A percentile compares a stretch with the other conserved stretches of the same genome.
phyloP scores from a whole-genome alignment of 2,888 invertebrate genomes.

The Leptothorax acervorum region DNA sequence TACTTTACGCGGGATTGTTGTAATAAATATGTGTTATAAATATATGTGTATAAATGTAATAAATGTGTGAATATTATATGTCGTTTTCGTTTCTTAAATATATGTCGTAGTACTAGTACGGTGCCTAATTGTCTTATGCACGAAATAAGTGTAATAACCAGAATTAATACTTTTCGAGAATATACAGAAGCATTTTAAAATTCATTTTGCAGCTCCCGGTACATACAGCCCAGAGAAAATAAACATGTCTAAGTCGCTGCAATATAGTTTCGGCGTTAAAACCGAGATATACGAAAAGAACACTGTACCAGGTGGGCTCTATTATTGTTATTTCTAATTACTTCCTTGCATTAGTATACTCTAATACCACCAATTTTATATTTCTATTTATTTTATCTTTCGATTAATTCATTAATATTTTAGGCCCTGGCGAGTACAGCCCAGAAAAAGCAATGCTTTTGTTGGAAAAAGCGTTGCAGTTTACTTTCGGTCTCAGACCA shows the following conservation, averaged over 20 bases:
- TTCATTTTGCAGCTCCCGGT: slow-evolving; percentile 75
- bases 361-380: too few relatives aligned
- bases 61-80: slow-evolving; percentile 8
- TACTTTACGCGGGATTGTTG: not conserved
- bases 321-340: not conserved
- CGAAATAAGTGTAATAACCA: slow-evolving; percentile 11
- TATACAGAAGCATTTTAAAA: slow-evolving; percentile 29
- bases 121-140: not conserved
- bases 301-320: slow-evolving; percentile 81
- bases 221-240: slow-evolving; percentile 80
- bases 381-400: slow-evolving; percentile 24
- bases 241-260: slow-evolving; percentile 76
- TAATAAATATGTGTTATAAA: slow-evolving; percentile 14
- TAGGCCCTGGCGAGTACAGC: slow-evolving; percentile 86
- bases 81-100: not conserved
- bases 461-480: slow-evolving; percentile 80
- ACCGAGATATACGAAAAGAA: slow-evolving; percentile 68
- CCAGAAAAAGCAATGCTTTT: slow-evolving; percentile 85
- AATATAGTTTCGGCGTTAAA: slow-evolving; percentile 78
- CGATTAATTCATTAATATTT: slow-evolving; percentile 13
- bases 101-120: not conserved
- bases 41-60: slow-evolving; percentile 3
- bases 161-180: not conserved
- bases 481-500: slow-evolving; percentile 81
- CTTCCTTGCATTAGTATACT: not conserved